A percentile compares a stretch with the other conserved stretches of the same genome.
Conservation (phyloP, 2,797 vertebrate genomes). For the Eospalax fontanierii region DNA sequence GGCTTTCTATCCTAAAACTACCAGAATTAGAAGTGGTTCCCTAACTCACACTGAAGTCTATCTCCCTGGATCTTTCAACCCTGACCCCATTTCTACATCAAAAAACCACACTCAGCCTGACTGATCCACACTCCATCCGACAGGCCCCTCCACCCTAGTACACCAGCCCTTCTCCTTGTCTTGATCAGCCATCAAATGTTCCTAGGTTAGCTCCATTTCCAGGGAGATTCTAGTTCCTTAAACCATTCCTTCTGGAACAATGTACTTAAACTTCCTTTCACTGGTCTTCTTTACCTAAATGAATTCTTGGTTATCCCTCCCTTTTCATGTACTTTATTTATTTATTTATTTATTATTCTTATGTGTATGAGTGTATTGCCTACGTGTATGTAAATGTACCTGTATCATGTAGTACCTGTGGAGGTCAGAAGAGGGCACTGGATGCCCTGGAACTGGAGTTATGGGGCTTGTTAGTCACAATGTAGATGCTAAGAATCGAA, state of each 20-base stretch:
- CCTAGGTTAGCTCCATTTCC: background rate
- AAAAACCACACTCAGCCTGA: background rate
- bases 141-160: background rate
- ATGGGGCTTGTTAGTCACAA: too few relatives aligned
- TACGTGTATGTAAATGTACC: too few relatives aligned
- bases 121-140: too few relatives aligned
- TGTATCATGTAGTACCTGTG: too few relatives aligned
- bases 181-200: background rate
- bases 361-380: too few relatives aligned
- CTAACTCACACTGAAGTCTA: background rate
- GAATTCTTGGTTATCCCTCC: background rate
- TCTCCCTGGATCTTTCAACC: background rate
- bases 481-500: too few relatives aligned
- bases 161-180: background rate
- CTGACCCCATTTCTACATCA: background rate
- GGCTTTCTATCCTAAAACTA: background rate
- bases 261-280: background rate
- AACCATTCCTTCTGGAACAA: background rate
- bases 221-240: background rate
- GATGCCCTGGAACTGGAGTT: too few relatives aligned
- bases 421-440: too few relatives aligned
- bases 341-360: too few relatives aligned
- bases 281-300: background rate
- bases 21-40: background rate
- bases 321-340: too few relatives aligned